These are phyloP conservation scores for Hiodon tergisus DNA, from an alignment of 2,113 vertebrate genomes.

Conservation along the genomic window DNA sequence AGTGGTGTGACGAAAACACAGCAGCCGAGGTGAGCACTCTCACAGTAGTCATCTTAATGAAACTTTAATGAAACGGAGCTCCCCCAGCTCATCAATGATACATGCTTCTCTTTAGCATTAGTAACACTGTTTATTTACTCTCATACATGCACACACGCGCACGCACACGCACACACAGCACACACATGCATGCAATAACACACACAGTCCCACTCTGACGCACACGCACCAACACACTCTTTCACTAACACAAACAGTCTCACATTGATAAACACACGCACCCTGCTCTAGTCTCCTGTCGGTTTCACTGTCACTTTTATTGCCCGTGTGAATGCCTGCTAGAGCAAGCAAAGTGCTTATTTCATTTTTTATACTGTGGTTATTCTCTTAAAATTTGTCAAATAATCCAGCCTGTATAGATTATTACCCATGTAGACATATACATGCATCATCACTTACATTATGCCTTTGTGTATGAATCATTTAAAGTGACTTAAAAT, in stretches of 20 bases:
- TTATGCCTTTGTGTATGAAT: neutral
- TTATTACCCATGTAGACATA: neutral
- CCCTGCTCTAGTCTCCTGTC: constrained; percentile 60
- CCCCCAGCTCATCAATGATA: constrained; percentile 88
- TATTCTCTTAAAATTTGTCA: neutral
- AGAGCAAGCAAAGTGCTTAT: neutral
- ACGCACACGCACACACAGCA: too few relatives aligned
- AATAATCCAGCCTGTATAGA: neutral
- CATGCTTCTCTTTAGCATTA: constrained; percentile 74
- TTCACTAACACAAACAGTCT: too few relatives aligned
- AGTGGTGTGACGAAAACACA: constrained; percentile 94
- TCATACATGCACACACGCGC: too few relatives aligned
- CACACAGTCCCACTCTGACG: too few relatives aligned
- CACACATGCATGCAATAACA: too few relatives aligned
- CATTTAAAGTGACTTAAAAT: too few relatives aligned
- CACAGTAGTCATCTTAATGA: constrained; percentile 86
- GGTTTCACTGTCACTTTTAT: constrained; percentile 27
- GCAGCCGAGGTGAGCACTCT: constrained; percentile 84
- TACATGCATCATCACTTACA: neutral
- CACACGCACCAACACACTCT: too few relatives aligned
- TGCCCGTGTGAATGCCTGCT: neutral
- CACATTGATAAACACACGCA: constrained; percentile 51
- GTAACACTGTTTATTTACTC: constrained; percentile 67
- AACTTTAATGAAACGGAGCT: constrained; percentile 88
- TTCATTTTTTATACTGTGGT: neutral